Percentiles rank a stretch among this genome's conserved stretches.
Evolutionary conservation across 2,113 vertebrate species (phyloP).

Genomic region (Acanthisitta chloris): DNA sequence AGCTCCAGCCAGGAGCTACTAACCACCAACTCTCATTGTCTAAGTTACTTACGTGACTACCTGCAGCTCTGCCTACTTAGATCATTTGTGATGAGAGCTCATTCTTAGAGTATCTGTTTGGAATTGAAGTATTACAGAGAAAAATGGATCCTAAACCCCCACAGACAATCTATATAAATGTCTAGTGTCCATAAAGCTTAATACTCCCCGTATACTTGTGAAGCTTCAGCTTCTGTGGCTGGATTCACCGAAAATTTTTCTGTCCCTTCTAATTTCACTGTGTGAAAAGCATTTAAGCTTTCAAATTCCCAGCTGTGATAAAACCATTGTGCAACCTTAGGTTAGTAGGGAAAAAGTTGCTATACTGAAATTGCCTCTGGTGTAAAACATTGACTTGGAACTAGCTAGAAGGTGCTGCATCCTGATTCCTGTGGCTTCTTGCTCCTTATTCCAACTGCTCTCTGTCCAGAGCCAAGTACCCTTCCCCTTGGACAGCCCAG

Average conservation of each 20-base stretch:
- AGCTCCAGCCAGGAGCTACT: neutral
- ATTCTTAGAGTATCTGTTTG: neutral
- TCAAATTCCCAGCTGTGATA: neutral
- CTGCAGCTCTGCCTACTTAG: neutral
- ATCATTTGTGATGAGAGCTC: neutral
- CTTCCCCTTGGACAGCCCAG: neutral
- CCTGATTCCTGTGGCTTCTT: neutral
- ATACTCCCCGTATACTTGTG: neutral
- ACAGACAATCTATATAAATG: neutral
- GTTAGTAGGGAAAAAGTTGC: neutral
- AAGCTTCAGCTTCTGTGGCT: neutral
- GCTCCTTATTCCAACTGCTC: neutral
- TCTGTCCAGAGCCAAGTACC: neutral
- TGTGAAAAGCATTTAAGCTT: neutral
- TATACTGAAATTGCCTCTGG: neutral
- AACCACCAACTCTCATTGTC: neutral
- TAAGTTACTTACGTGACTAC: neutral
- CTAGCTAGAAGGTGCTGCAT: neutral
- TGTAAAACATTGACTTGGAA: neutral
- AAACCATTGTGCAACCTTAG: neutral
- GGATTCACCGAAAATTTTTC: neutral
- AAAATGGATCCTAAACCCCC: neutral
- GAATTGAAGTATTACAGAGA: neutral
- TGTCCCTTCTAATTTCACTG: neutral
- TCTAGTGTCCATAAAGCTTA: neutral